Evolutionary conservation across 2,797 vertebrate genomes (phyloP).

Genomic region (Falco rusticolus): DNA sequence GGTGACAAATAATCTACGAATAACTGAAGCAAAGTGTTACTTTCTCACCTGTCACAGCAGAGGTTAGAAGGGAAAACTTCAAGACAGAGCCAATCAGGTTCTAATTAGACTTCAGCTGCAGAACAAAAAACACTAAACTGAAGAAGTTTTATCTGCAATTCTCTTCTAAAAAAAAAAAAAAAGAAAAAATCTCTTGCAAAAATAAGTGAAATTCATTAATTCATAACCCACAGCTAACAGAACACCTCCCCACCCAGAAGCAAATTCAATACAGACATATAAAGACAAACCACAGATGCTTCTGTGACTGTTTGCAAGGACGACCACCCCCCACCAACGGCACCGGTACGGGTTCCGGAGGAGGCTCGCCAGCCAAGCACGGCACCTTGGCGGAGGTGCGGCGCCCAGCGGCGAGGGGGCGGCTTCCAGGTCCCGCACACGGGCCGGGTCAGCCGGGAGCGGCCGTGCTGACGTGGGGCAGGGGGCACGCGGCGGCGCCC

Average conservation of each 20-base stretch:
- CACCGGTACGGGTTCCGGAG: not conserved
- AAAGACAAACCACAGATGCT: not conserved
- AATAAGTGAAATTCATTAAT: not conserved
- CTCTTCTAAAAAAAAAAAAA: not conserved
- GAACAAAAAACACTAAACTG: too few species aligned
- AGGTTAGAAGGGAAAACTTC: not conserved
- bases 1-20: not conserved
- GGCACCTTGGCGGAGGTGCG: not conserved
- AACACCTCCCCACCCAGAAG: not conserved
- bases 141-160: not conserved
- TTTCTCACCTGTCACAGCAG: not conserved
- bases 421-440: not conserved
- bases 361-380: not conserved
- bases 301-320: not conserved
- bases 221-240: not conserved
- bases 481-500: not conserved
- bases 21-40: not conserved
- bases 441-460: not conserved
- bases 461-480: not conserved
- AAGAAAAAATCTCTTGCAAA: not conserved
- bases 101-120: not conserved
- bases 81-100: not conserved
- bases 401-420: not conserved
- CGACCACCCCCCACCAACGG: too few species aligned
- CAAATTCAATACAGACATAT: rapidly evolving